These are phyloP conservation scores for Silurus aristotelis DNA, from an alignment of 2,797 vertebrate genomes.

Conservation along the genomic window DNA sequence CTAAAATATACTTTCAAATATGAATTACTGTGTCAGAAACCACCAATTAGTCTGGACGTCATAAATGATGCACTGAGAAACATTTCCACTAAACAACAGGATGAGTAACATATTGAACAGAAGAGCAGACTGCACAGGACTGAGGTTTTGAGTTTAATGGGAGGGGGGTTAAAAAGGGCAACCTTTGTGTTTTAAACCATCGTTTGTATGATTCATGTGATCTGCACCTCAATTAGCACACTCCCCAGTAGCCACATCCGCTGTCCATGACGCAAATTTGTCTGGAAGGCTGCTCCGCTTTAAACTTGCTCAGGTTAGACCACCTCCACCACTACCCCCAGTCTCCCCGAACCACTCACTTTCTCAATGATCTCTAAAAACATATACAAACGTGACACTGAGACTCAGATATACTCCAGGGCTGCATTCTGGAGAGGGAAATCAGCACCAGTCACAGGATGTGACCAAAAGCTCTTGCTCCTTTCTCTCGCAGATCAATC, in stretches of 20 bases:
- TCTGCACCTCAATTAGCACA: conserved; percentile 72
- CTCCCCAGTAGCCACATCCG: conserved; percentile 70
- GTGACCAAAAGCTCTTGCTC: conserved; percentile 73
- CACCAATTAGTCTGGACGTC: conserved; percentile 67
- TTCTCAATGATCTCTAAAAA: conserved; percentile 77
- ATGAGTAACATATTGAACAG: conserved; percentile 37
- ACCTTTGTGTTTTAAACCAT: conserved; percentile 55
- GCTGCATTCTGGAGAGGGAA: conserved; percentile 73
- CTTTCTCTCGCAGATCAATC: conserved; percentile 72
- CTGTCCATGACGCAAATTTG: conserved; percentile 61
- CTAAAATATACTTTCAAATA: conserved; percentile 71
- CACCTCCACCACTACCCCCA: conserved; percentile 40
- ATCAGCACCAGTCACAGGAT: conserved; percentile 81
- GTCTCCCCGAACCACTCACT: conserved; percentile 56
- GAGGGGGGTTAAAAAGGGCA: conserved; percentile 37
- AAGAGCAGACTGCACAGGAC: conserved; percentile 26
- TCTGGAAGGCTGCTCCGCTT: conserved; percentile 52
- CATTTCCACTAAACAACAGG: conserved; percentile 25
- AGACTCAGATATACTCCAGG: conserved; percentile 79
- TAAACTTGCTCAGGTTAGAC: conserved; percentile 52
- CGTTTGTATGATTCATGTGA: conserved; percentile 64
- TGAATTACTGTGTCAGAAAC: conserved; percentile 70
- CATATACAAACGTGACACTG: conserved; percentile 79
- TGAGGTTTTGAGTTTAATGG: conserved; percentile 13
- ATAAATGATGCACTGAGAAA: conserved; percentile 52